phyloP scores from a whole-genome alignment of 2,888 invertebrate species.

The Drosophila austrosaltans region DNA sequence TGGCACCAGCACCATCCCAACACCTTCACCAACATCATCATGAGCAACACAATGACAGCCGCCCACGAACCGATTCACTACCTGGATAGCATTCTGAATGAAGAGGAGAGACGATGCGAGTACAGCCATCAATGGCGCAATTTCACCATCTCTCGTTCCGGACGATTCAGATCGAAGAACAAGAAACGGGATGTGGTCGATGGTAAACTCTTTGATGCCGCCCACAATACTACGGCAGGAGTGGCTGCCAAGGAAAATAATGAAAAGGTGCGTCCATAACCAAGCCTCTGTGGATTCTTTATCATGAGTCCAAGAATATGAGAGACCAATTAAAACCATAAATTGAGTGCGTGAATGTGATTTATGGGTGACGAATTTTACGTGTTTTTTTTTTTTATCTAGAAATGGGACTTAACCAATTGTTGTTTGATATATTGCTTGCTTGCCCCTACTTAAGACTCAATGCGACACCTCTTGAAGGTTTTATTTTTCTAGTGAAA shows the following conservation, averaged over 20 bases:
- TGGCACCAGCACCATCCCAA: neutral
- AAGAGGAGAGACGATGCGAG: conserved; percentile 82
- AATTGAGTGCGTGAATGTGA: conserved; percentile 43
- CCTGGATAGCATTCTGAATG: conserved; percentile 81
- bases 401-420: conserved; percentile 21
- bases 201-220: conserved; percentile 84
- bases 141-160: conserved; percentile 86
- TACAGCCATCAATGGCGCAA: conserved; percentile 82
- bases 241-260: conserved; percentile 53
- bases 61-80: conserved; percentile 79
- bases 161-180: conserved; percentile 85
- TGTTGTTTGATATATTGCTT: conserved; percentile 4
- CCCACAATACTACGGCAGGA: conserved; percentile 38
- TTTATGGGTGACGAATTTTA: conserved; percentile 38
- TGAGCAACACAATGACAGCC: conserved; percentile 77
- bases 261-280: conserved; percentile 60
- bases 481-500: conserved; percentile 39
- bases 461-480: conserved; percentile 28
- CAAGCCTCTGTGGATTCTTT: neutral
- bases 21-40: conserved; percentile 15
- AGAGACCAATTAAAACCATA: conserved; percentile 33
- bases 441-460: neutral
- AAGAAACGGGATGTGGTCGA: conserved; percentile 85
- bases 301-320: conserved; percentile 39
- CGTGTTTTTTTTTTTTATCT: conserved; percentile 12